A percentile compares a stretch with the other conserved stretches of the same genome.
Conservation (phyloP, 2,888 invertebrate species). For the Nemapogon koenigi region DNA sequence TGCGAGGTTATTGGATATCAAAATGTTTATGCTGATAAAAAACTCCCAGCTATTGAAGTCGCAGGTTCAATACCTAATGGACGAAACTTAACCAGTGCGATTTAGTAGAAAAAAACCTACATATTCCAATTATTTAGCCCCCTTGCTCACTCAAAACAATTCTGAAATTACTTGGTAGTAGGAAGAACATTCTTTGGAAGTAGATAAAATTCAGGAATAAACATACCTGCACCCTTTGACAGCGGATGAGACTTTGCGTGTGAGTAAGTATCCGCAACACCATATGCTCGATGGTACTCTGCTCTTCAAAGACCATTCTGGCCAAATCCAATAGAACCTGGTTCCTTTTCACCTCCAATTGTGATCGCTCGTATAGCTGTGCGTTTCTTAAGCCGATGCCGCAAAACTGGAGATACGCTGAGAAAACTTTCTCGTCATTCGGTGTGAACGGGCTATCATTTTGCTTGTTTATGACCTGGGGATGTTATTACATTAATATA, state of each 20-base stretch:
- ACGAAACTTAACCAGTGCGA: too few species aligned
- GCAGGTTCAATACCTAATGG: too few species aligned
- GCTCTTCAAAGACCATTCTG: slow-evolving; percentile 96
- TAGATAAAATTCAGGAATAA: too few species aligned
- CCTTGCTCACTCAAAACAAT: too few species aligned
- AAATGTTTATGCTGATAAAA: too few species aligned
- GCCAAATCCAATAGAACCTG: slow-evolving; percentile 93
- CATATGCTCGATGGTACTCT: slow-evolving; percentile 95
- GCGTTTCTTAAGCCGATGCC: slow-evolving; percentile 95
- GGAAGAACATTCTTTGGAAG: too few species aligned
- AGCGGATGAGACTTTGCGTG: slow-evolving; percentile 92
- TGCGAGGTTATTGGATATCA: too few species aligned
- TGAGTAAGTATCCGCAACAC: slow-evolving; percentile 92
- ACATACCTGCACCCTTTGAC: slow-evolving; percentile 90
- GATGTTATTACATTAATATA: too few species aligned
- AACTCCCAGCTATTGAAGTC: too few species aligned
- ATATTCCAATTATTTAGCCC: too few species aligned
- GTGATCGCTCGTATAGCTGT: slow-evolving; percentile 94
- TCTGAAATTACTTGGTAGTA: too few species aligned
- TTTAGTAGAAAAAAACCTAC: too few species aligned
- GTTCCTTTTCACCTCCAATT: slow-evolving; percentile 93
- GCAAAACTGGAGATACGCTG: slow-evolving; percentile 94
- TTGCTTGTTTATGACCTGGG: slow-evolving; percentile 87
- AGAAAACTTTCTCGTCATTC: slow-evolving; percentile 90
- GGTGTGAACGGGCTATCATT: slow-evolving; percentile 83